Conservation (phyloP, 2,888 invertebrate species). For the Pogonocherus hispidulus region DNA sequence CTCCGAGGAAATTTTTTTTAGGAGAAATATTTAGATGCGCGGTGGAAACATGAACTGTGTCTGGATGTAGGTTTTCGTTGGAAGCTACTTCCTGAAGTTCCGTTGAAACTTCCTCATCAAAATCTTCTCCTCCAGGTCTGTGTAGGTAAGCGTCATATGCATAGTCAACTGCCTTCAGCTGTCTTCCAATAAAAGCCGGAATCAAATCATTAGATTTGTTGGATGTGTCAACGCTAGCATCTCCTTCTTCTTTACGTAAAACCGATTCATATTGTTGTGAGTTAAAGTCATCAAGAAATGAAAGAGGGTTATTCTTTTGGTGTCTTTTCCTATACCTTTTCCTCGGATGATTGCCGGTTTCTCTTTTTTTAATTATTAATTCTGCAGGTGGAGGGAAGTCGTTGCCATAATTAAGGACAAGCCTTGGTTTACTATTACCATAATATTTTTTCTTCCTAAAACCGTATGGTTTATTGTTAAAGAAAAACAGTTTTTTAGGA, state of each 20-base stretch:
- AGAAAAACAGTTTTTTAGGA: neutral
- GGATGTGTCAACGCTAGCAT: neutral
- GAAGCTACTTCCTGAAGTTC: neutral
- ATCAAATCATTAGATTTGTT: conserved; percentile 29
- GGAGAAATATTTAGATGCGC: conserved; percentile 23
- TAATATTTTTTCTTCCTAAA: neutral
- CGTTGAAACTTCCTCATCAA: neutral
- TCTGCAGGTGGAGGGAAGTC: neutral
- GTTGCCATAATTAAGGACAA: neutral
- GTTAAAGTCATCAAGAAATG: neutral
- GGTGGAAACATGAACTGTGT: neutral
- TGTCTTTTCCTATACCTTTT: neutral
- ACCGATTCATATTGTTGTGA: neutral
- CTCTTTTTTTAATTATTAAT: neutral
- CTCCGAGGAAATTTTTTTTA: conserved; percentile 9
- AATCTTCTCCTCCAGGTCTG: conserved; percentile 29
- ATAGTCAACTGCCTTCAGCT: conserved; percentile 45
- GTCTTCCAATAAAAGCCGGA: conserved; percentile 40
- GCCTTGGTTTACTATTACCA: neutral
- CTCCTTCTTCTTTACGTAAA: neutral
- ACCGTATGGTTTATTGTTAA: neutral
- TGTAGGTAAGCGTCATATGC: conserved; percentile 46
- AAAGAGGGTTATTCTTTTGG: neutral
- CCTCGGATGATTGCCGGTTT: neutral
- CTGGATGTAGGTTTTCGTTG: no score